Evolutionary conservation across 1,140 invertebrate species (phyloP).

Genomic region (Pinna nobilis): DNA sequence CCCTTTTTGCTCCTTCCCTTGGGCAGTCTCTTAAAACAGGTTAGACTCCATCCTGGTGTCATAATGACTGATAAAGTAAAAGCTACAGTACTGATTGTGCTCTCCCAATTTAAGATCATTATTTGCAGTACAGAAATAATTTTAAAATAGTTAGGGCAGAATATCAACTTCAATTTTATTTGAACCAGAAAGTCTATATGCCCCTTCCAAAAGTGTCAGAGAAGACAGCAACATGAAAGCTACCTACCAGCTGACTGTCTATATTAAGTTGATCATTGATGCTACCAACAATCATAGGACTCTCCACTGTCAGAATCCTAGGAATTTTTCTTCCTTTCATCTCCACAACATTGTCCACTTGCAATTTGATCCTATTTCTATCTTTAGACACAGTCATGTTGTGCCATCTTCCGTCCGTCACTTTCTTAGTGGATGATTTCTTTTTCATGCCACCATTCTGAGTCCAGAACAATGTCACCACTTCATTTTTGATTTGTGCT

Average conservation of each 20-base stretch:
- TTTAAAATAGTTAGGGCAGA: no score
- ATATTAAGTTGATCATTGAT: conserved; percentile 77
- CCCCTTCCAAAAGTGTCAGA: no score
- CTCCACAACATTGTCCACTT: conserved; percentile 81
- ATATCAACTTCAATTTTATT: no score
- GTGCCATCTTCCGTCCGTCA: conserved; percentile 92
- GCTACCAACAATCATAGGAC: conserved; percentile 87
- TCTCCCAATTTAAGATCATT: no score
- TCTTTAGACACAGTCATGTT: conserved; percentile 80
- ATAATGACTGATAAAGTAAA: no score
- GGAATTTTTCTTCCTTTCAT: conserved; percentile 81
- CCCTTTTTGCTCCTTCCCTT: no score
- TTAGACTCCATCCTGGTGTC: no score
- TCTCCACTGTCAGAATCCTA: conserved; percentile 81
- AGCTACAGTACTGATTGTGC: no score
- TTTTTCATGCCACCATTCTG: conserved; percentile 77
- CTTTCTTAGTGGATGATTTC: conserved; percentile 78
- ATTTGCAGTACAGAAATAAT: no score
- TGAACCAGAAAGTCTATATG: no score
- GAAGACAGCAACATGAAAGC: conserved; percentile 14
- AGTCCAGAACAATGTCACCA: conserved; percentile 82
- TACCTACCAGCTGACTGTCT: conserved; percentile 43
- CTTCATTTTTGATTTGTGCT: conserved; percentile 83
- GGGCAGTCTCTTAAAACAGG: no score
- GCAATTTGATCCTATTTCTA: conserved; percentile 81